Conservation (phyloP, 2,113 vertebrate species). For the Poeciliopsis prolifica region DNA sequence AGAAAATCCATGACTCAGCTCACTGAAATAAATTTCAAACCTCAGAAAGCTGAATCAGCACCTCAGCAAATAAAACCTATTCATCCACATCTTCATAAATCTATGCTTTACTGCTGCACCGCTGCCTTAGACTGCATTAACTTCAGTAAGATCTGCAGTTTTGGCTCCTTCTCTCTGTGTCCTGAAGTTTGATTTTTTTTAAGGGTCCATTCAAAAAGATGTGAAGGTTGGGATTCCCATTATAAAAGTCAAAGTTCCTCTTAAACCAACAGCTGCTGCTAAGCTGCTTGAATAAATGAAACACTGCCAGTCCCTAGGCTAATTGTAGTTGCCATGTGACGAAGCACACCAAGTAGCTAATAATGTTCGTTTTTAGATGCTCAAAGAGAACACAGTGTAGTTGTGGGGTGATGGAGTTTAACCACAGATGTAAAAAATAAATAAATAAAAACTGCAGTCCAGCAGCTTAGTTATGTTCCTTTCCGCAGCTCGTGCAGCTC, state of each 20-base stretch:
- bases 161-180: not conserved
- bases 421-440: not conserved
- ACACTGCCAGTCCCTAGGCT: too few relatives aligned
- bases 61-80: not conserved
- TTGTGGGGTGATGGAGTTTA: not conserved
- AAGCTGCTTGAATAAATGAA: too few relatives aligned
- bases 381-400: too few relatives aligned
- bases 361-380: too few relatives aligned
- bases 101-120: not conserved
- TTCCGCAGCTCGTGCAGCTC: too few relatives aligned
- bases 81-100: slow-evolving; percentile 7
- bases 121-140: not conserved
- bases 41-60: slow-evolving; percentile 16
- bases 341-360: too few relatives aligned
- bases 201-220: not conserved
- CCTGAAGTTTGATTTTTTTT: not conserved
- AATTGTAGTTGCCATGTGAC: too few relatives aligned
- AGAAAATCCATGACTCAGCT: not conserved
- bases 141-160: not conserved
- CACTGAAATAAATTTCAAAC: not conserved
- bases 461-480: too few relatives aligned
- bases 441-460: not conserved
- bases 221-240: not conserved
- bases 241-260: not conserved
- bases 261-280: not conserved